Percentiles rank a stretch among this genome's conserved stretches.
phyloP scores from a whole-genome alignment of 2,888 invertebrate species.

The Stictocephala bisonia region DNA sequence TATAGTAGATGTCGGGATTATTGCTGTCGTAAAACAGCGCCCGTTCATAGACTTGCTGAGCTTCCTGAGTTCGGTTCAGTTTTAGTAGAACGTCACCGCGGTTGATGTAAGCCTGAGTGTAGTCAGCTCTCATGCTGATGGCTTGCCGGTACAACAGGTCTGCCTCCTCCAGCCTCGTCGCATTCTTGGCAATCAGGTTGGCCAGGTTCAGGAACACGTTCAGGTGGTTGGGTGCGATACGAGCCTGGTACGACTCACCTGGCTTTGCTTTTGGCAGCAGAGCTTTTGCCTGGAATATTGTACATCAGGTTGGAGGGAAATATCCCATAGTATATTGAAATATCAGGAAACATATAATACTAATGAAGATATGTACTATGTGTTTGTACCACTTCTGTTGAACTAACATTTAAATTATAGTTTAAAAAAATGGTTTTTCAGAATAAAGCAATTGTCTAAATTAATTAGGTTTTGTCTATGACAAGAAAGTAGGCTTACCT shows the following conservation, averaged over 20 bases:
- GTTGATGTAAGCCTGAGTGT: conserved; percentile 96
- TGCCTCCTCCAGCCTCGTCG: conserved; percentile 91
- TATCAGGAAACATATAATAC: too few relatives aligned
- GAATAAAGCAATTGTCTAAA: too few relatives aligned
- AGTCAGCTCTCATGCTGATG: conserved; percentile 97
- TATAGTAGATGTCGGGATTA: conserved; percentile 95
- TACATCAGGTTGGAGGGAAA: too few relatives aligned
- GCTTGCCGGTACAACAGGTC: conserved; percentile 94
- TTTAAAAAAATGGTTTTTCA: too few relatives aligned
- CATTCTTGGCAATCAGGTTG: conserved; percentile 93
- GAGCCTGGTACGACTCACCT: conserved; percentile 94
- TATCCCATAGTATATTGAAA: too few relatives aligned
- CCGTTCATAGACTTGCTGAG: conserved; percentile 93
- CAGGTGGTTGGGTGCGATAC: conserved; percentile 95
- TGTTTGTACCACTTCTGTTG: too few relatives aligned
- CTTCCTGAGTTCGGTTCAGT: conserved; percentile 92
- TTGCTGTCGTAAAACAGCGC: conserved; percentile 93
- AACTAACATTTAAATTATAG: too few relatives aligned
- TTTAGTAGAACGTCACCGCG: conserved; percentile 91
- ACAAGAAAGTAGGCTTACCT: too few relatives aligned
- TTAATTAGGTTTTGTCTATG: too few relatives aligned
- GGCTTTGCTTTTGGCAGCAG: conserved; percentile 90
- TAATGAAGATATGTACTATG: too few relatives aligned
- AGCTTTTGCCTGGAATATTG: conserved; percentile 84
- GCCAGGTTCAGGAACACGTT: conserved; percentile 96